phyloP scores from a whole-genome alignment of 2,888 invertebrate species.

The Nudaria mundana region DNA sequence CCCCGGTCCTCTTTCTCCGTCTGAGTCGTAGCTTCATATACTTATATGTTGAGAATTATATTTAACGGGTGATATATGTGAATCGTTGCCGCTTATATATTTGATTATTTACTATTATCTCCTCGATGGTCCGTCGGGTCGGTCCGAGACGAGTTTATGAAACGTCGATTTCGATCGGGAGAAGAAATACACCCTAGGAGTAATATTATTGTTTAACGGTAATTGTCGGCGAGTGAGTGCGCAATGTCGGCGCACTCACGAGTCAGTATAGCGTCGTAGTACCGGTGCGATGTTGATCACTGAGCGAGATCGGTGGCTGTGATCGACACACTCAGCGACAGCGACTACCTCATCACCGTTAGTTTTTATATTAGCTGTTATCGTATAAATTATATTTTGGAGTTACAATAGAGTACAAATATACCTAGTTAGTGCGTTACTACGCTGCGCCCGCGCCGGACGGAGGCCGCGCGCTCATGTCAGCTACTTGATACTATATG shows the following conservation, averaged over 20 bases:
- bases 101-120: slow-evolving; percentile 77
- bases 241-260: slow-evolving; percentile 66
- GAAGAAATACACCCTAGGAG: slow-evolving; percentile 79
- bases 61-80: slow-evolving; percentile 81
- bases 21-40: slow-evolving; percentile 77
- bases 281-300: slow-evolving; percentile 77
- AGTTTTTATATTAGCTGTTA: slow-evolving; percentile 77
- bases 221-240: slow-evolving; percentile 64
- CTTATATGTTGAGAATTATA: slow-evolving; percentile 81
- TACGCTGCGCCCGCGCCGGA: slow-evolving; percentile 54
- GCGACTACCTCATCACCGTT: slow-evolving; percentile 75
- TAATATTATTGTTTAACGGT: slow-evolving; percentile 77
- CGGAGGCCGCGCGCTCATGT: slow-evolving; percentile 62
- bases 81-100: slow-evolving; percentile 79
- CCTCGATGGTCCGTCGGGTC: slow-evolving; percentile 77
- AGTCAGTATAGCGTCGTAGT: slow-evolving; percentile 75
- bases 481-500: slow-evolving; percentile 65
- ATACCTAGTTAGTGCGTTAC: slow-evolving; percentile 54
- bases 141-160: slow-evolving; percentile 79
- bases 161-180: slow-evolving; percentile 79
- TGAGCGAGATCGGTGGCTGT: slow-evolving; percentile 44
- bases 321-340: slow-evolving; percentile 46
- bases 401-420: slow-evolving; percentile 74
- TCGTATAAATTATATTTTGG: slow-evolving; percentile 78
- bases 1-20: slow-evolving; percentile 60